Conservation (phyloP, 2,797 vertebrate genomes). For the Bovichtus diacanthus region DNA sequence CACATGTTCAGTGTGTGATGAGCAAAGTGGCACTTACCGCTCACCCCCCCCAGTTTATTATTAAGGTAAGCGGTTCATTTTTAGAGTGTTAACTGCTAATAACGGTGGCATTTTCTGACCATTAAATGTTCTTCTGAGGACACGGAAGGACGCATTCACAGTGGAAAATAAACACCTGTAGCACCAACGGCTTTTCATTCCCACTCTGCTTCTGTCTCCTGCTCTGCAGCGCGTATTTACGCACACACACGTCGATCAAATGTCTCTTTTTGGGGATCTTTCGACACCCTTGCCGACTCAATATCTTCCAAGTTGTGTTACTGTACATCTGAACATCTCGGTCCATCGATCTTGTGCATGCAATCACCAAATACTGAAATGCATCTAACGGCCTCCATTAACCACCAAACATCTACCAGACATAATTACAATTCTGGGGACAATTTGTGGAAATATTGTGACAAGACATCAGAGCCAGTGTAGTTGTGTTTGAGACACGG, state of each 20-base stretch:
- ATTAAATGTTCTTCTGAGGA: neutral
- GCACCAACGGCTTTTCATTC: neutral
- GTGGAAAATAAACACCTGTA: neutral
- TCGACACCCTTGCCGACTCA: neutral
- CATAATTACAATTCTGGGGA: neutral
- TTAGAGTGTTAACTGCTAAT: neutral
- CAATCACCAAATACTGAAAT: neutral
- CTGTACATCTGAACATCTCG: neutral
- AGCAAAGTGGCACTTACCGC: neutral
- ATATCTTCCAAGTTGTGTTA: neutral
- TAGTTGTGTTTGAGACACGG: neutral
- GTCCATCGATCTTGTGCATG: neutral
- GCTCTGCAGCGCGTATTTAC: neutral
- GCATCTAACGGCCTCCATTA: neutral
- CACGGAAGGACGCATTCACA: neutral
- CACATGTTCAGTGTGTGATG: constrained; percentile 21
- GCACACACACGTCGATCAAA: neutral
- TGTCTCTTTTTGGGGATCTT: neutral
- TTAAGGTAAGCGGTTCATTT: neutral
- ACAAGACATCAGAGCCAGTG: neutral
- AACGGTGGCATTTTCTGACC: neutral
- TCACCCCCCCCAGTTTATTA: neutral
- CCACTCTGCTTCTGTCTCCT: no score
- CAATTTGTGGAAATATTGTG: neutral
- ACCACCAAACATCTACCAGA: neutral